Evolutionary conservation across 2,113 vertebrate species (phyloP).

Genomic region (Marcusenius ussheri): DNA sequence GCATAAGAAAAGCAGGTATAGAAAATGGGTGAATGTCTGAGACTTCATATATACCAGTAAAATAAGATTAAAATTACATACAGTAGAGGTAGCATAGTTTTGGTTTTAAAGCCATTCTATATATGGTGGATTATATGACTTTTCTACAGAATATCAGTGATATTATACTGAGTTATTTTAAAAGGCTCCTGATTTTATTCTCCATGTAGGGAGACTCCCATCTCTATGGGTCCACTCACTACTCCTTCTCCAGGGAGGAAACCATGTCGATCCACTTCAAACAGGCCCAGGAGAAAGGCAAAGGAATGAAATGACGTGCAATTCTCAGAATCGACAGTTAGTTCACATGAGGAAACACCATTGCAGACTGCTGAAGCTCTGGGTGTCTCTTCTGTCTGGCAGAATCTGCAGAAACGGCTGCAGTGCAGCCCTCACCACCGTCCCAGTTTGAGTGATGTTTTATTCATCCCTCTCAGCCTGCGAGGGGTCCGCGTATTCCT

Average conservation of each 20-base stretch:
- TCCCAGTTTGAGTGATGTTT: constrained; percentile 12
- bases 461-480: constrained; percentile 12
- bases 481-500: background rate
- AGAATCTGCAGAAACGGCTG: background rate
- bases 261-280: constrained; percentile 18
- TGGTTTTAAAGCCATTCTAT: background rate
- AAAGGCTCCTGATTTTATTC: constrained; percentile 13
- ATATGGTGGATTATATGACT: background rate
- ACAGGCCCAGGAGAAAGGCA: constrained; percentile 7
- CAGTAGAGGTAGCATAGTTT: background rate
- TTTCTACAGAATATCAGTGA: background rate
- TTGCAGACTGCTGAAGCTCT: background rate
- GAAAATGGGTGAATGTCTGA: background rate
- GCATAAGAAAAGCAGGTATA: background rate
- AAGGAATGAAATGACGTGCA: background rate
- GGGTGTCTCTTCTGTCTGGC: background rate
- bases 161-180: background rate
- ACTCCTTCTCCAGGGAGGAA: background rate
- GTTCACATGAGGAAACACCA: background rate
- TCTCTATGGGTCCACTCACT: background rate
- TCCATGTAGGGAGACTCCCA: background rate
- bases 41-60: background rate
- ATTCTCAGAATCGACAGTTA: background rate
- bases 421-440: background rate
- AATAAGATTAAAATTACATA: background rate